Evolutionary conservation across 1,140 invertebrate genomes (phyloP).

Genomic region (Myzus persicae): DNA sequence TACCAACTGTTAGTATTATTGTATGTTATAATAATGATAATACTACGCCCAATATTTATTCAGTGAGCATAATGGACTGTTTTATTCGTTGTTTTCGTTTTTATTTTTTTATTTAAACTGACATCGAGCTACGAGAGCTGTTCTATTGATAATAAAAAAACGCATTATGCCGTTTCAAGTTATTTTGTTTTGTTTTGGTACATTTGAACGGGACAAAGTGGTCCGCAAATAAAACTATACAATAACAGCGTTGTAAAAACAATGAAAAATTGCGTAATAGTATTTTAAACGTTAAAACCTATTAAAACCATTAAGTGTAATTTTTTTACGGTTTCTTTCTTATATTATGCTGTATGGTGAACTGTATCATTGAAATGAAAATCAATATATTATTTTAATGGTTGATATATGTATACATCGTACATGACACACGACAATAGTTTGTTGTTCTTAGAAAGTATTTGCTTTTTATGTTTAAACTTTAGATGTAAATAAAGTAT

Average conservation of each 20-base stretch:
- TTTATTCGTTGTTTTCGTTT: neutral
- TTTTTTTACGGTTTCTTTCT: neutral
- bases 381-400: neutral
- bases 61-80: neutral
- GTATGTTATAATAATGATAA: neutral
- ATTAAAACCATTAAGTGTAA: neutral
- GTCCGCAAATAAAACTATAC: neutral
- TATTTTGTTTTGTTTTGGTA: neutral
- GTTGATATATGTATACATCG: neutral
- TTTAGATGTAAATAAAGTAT: neutral
- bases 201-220: neutral
- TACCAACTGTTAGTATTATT: neutral
- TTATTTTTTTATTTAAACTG: neutral
- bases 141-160: neutral
- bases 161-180: neutral
- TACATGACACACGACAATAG: neutral
- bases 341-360: neutral
- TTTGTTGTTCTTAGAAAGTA: conserved; percentile 9
- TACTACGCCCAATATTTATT: neutral
- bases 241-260: neutral
- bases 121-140: neutral
- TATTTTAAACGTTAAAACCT: neutral
- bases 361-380: neutral
- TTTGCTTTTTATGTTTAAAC: neutral
- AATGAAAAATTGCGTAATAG: neutral